phyloP scores from a whole-genome alignment of 64 coral and sea anemone genomes.

The Cladopsammia gracilis region DNA sequence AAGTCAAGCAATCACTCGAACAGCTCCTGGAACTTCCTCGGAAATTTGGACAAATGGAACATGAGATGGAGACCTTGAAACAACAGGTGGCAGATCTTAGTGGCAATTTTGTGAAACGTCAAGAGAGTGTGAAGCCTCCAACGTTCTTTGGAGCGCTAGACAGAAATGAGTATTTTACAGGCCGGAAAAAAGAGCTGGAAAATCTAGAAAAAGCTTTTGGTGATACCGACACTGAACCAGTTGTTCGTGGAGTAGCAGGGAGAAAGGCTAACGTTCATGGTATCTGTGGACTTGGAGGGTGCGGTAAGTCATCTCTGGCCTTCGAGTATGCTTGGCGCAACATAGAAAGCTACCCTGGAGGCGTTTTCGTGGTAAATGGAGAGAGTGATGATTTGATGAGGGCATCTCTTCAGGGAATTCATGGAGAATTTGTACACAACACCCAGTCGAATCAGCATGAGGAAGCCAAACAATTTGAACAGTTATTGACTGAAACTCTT shows the following conservation, averaged over 20 bases:
- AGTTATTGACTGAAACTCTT: slow-evolving; percentile 33
- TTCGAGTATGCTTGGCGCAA: slow-evolving; percentile 52
- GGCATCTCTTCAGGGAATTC: not conserved
- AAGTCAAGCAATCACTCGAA: not conserved
- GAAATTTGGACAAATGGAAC: not conserved
- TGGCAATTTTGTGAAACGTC: not conserved
- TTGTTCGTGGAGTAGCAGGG: not conserved
- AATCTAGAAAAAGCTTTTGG: not conserved
- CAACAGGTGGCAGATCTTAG: slow-evolving; percentile 10
- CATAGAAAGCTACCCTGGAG: slow-evolving; percentile 12
- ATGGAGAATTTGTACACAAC: not conserved
- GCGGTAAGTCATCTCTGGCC: slow-evolving; percentile 43
- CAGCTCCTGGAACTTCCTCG: not conserved
- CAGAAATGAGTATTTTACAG: slow-evolving; percentile 37
- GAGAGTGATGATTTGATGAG: slow-evolving; percentile 47
- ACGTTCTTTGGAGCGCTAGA: slow-evolving; percentile 60
- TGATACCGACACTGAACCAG: not conserved
- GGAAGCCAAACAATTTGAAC: not conserved
- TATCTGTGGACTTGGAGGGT: slow-evolving; percentile 52
- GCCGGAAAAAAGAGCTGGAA: slow-evolving; percentile 8
- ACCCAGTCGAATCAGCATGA: not conserved
- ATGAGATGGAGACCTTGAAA: not conserved
- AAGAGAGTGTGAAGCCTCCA: not conserved
- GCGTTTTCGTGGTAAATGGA: slow-evolving; percentile 55
- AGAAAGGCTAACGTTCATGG: slow-evolving; percentile 11